These are phyloP conservation scores for Micrastur ruficollis DNA, from an alignment of 2,797 vertebrate species.

Conservation along the genomic window DNA sequence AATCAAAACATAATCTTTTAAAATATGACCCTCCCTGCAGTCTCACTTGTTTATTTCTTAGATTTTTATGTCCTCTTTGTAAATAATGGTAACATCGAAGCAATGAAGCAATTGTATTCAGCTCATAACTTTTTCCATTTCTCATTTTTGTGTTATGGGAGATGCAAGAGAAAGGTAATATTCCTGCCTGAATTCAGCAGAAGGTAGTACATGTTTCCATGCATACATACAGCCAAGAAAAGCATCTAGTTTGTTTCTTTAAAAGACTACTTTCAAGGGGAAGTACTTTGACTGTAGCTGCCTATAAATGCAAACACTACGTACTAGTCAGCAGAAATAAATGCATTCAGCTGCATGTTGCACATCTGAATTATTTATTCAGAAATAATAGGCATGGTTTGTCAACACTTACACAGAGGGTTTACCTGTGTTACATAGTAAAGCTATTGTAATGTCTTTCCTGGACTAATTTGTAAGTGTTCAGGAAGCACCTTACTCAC, in stretches of 20 bases:
- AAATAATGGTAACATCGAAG: neutral
- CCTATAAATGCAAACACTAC: neutral
- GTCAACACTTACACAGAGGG: slow-evolving; percentile 9
- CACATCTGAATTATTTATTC: slow-evolving; percentile 46
- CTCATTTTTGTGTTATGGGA: neutral
- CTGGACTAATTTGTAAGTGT: slow-evolving; percentile 24
- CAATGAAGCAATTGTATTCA: neutral
- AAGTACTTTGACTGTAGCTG: slow-evolving; percentile 28
- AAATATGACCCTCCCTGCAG: neutral
- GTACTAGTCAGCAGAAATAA: slow-evolving; percentile 39
- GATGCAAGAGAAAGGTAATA: neutral
- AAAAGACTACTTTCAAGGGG: neutral
- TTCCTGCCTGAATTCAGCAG: neutral
- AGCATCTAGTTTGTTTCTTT: neutral
- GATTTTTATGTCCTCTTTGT: neutral
- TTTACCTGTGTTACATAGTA: slow-evolving; percentile 1
- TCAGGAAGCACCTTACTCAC: slow-evolving; percentile 34
- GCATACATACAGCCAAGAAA: neutral
- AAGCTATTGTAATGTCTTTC: neutral
- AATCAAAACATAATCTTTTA: neutral
- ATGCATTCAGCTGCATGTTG: neutral
- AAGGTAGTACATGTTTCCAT: neutral
- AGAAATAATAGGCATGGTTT: slow-evolving; percentile 19
- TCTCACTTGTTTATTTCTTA: neutral
- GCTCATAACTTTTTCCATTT: neutral